These are phyloP conservation scores for Drosophila funebris DNA, from an alignment of 1,140 invertebrate species.

Conservation along the genomic window DNA sequence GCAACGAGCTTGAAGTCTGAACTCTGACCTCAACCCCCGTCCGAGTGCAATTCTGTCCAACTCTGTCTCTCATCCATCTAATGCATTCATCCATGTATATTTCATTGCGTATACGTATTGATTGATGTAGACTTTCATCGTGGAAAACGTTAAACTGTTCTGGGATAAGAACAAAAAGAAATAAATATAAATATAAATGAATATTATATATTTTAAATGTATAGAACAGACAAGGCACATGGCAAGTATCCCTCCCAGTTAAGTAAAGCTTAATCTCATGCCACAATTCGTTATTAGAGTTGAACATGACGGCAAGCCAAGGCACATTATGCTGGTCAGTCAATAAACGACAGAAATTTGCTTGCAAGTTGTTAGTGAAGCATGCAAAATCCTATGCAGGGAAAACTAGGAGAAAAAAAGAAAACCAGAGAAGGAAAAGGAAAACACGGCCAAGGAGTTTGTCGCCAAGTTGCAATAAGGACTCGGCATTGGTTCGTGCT, in stretches of 20 bases:
- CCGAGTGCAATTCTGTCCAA: slow-evolving; percentile 11
- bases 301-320: neutral
- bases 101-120: slow-evolving; percentile 68
- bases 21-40: slow-evolving; percentile 34
- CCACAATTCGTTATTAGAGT: neutral
- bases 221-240: neutral
- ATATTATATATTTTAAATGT: neutral
- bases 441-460: slow-evolving; percentile 58
- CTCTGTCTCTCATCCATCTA: neutral
- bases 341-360: slow-evolving; percentile 57
- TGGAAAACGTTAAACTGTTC: slow-evolving; percentile 7
- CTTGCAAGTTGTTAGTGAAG: slow-evolving; percentile 64
- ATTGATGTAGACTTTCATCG: slow-evolving; percentile 55
- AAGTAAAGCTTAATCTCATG: neutral
- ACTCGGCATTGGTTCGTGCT: slow-evolving; percentile 38
- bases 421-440: no score
- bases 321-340: slow-evolving; percentile 18
- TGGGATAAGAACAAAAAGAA: neutral
- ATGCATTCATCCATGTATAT: slow-evolving; percentile 56
- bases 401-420: slow-evolving; percentile 30
- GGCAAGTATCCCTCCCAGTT: neutral
- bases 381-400: slow-evolving; percentile 67
- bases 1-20: slow-evolving; percentile 56
- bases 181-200: neutral
- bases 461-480: slow-evolving; percentile 79